Evolutionary conservation across 1,140 invertebrate genomes (phyloP).

Genomic region (Drosophila pruinosa): DNA sequence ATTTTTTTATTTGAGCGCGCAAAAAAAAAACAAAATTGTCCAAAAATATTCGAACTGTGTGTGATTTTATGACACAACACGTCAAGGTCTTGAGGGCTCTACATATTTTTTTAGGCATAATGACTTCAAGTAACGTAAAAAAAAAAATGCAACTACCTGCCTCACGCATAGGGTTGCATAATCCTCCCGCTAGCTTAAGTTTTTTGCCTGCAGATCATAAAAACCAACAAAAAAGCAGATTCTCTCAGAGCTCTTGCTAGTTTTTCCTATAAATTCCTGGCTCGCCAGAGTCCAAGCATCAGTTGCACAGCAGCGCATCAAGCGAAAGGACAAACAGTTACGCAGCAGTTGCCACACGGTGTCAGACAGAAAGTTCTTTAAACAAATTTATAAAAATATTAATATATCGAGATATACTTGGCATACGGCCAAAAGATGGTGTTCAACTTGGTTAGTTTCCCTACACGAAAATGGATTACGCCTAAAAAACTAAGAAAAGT

Average conservation of each 20-base stretch:
- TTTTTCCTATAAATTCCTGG: constrained; percentile 58
- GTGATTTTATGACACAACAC: constrained; percentile 62
- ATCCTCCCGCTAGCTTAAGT: constrained; percentile 70
- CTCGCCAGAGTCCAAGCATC: constrained; percentile 23
- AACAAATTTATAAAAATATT: neutral
- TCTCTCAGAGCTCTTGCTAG: neutral
- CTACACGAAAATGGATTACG: constrained; percentile 19
- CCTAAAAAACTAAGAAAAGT: neutral
- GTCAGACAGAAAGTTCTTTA: neutral
- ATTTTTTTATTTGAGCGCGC: constrained; percentile 50
- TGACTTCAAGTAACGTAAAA: constrained; percentile 62
- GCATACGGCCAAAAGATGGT: constrained; percentile 60
- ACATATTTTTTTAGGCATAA: constrained; percentile 69
- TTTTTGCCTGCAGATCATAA: constrained; percentile 73
- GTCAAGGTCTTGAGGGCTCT: constrained; percentile 63
- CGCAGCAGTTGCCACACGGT: neutral
- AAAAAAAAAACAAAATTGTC: constrained; percentile 49
- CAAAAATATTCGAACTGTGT: no score
- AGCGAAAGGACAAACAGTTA: constrained; percentile 48
- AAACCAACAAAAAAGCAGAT: constrained; percentile 31
- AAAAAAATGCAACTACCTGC: constrained; percentile 56
- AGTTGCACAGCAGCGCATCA: constrained; percentile 57
- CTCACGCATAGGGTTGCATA: constrained; percentile 78
- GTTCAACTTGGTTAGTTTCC: constrained; percentile 71
- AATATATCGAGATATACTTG: constrained; percentile 8